phyloP scores from a whole-genome alignment of 2,888 invertebrate species.

The Leuctra nigra region DNA sequence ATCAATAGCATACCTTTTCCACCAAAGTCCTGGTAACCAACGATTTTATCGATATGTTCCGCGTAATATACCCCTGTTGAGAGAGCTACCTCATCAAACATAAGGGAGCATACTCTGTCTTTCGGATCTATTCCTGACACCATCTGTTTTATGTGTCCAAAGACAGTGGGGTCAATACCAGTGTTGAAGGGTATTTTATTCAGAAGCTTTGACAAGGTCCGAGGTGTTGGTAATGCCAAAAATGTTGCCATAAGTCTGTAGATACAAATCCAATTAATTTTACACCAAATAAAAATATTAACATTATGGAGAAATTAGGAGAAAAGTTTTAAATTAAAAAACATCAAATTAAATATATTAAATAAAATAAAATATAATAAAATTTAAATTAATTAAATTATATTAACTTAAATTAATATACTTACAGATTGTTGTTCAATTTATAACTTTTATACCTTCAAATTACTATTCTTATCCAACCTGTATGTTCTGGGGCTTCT shows the following conservation, averaged over 20 bases:
- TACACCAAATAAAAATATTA: too few species aligned
- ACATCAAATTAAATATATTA: too few species aligned
- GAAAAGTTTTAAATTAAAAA: too few species aligned
- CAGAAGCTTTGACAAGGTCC: constrained; percentile 7
- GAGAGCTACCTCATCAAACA: constrained; percentile 17
- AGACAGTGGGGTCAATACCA: not conserved
- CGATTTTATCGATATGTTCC: constrained; percentile 10
- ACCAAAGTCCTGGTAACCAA: constrained; percentile 21
- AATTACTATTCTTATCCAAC: too few species aligned
- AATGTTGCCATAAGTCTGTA: constrained; percentile 7
- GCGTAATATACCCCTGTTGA: not conserved
- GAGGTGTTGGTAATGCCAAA: constrained; percentile 14
- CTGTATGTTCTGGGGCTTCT: constrained; percentile 14
- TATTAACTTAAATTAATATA: too few species aligned
- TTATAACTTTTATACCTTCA: too few species aligned
- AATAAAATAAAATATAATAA: too few species aligned
- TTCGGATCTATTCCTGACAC: not conserved
- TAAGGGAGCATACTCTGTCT: constrained; percentile 10
- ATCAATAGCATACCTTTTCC: constrained; percentile 8
- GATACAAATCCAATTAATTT: too few species aligned
- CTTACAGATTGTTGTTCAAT: too few species aligned
- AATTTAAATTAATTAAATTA: too few species aligned
- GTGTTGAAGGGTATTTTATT: constrained; percentile 12
- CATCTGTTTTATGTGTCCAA: not conserved
- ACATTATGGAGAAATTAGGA: too few species aligned